These are phyloP conservation scores for Morelia viridis DNA, from an alignment of 2,797 vertebrate species.

Conservation along the genomic window DNA sequence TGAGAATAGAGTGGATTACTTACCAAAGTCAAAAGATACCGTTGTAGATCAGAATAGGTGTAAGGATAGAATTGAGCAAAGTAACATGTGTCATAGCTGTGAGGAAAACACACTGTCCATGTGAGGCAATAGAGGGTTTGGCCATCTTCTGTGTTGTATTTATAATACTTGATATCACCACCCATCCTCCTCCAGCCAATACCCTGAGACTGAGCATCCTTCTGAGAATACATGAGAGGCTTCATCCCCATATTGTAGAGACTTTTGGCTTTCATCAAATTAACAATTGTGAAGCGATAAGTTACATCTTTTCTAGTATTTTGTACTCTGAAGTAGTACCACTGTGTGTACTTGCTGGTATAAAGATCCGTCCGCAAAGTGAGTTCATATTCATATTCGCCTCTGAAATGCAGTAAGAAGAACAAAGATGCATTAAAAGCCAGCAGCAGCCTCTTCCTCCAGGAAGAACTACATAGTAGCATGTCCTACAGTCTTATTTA, in stretches of 20 bases:
- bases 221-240: conserved; percentile 89
- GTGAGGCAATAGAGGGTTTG: conserved; percentile 79
- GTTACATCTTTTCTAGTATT: conserved; percentile 80
- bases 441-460: background rate
- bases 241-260: conserved; percentile 86
- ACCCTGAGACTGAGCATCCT: conserved; percentile 68
- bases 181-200: conserved; percentile 84
- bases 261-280: conserved; percentile 88
- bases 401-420: conserved; percentile 68
- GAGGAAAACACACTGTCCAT: conserved; percentile 85
- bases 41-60: conserved; percentile 86
- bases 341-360: conserved; percentile 91
- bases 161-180: conserved; percentile 80
- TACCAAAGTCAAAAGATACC: conserved; percentile 76
- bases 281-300: conserved; percentile 90
- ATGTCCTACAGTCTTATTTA: background rate
- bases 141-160: conserved; percentile 61
- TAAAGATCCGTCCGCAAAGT: conserved; percentile 87
- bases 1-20: conserved; percentile 72
- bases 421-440: background rate
- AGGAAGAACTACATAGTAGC: background rate
- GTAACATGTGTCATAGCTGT: conserved; percentile 87
- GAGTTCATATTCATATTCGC: conserved; percentile 84
- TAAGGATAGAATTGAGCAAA: conserved; percentile 93
- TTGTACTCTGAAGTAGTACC: conserved; percentile 94